These are phyloP conservation scores for Aphyosemion australe DNA, from an alignment of 2,113 vertebrate genomes.

Conservation along the genomic window DNA sequence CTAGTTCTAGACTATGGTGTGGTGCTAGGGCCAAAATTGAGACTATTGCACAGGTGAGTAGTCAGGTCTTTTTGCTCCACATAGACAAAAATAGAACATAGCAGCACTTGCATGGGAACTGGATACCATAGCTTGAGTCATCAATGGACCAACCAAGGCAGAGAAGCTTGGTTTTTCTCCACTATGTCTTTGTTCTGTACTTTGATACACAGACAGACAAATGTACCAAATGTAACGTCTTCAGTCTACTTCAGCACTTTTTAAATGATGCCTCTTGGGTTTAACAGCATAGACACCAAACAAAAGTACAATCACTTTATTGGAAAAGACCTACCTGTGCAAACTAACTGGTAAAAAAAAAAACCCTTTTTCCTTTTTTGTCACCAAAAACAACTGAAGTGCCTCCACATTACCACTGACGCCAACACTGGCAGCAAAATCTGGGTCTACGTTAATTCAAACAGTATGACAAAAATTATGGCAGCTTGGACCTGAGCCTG, in stretches of 20 bases:
- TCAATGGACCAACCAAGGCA: no score
- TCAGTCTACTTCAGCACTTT: background rate
- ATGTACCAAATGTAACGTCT: background rate
- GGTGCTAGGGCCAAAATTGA: no score
- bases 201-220: background rate
- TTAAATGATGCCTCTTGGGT: background rate
- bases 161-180: no score
- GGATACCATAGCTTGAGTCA: no score
- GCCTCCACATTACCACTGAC: constrained; percentile 26
- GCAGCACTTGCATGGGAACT: no score
- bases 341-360: background rate
- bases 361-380: background rate
- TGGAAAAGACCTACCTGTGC: background rate
- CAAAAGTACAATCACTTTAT: constrained; percentile 15
- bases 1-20: no score
- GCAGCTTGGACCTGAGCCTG: constrained; percentile 52
- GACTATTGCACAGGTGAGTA: no score
- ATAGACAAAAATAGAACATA: no score
- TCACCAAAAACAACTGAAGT: constrained; percentile 17
- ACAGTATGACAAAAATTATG: constrained; percentile 46
- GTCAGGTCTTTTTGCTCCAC: no score
- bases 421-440: constrained; percentile 40
- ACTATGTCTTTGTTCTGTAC: background rate
- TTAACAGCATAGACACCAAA: background rate
- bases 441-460: constrained; percentile 66